phyloP scores from a whole-genome alignment of 2,113 vertebrate genomes.

The Dicerorhinus sumatrensis region DNA sequence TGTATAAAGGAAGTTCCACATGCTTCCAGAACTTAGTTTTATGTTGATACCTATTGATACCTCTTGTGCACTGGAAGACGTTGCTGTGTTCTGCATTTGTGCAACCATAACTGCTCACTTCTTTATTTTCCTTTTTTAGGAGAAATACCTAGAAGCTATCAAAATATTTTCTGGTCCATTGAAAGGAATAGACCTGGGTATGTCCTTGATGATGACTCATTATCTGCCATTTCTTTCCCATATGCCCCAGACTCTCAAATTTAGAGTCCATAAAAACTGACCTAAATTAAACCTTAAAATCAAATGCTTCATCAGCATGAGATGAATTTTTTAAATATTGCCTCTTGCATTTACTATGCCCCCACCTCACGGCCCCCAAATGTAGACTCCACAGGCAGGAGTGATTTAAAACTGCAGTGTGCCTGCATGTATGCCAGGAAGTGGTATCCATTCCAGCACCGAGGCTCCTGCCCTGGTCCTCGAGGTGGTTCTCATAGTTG shows the following conservation, averaged over 20 bases:
- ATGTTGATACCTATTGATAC: neutral
- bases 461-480: neutral
- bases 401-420: neutral
- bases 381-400: neutral
- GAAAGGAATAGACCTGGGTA: conserved; percentile 88
- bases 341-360: neutral
- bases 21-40: neutral
- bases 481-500: neutral
- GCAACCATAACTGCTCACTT: neutral
- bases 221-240: neutral
- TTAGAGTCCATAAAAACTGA: neutral
- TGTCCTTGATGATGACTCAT: neutral
- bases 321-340: neutral
- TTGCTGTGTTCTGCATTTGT: neutral
- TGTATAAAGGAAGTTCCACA: neutral
- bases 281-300: neutral
- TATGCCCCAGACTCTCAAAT: neutral
- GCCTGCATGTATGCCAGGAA: neutral
- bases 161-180: conserved; percentile 87
- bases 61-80: neutral
- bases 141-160: conserved; percentile 87
- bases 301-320: neutral
- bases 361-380: neutral
- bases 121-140: conserved; percentile 76
- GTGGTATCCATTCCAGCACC: too few relatives aligned